Evolutionary conservation across 2,113 vertebrate genomes (phyloP).

Genomic region (Apus apus): DNA sequence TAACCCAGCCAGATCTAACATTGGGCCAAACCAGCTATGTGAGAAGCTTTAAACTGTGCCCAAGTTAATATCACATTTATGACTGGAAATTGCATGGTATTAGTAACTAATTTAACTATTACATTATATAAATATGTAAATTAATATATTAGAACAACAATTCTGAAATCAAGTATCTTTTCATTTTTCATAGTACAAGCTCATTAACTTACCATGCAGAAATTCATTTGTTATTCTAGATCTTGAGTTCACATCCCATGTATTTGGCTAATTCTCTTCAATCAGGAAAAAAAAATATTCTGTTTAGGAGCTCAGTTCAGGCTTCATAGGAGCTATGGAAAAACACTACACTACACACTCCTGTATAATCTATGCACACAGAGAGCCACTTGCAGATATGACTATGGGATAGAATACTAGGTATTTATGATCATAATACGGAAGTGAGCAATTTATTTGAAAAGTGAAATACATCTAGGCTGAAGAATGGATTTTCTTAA

Average conservation of each 20-base stretch:
- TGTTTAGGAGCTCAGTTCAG: neutral
- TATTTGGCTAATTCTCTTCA: neutral
- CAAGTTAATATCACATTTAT: neutral
- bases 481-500: neutral
- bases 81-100: neutral
- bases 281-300: neutral
- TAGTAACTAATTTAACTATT: neutral
- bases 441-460: neutral
- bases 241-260: neutral
- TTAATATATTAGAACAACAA: neutral
- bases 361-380: neutral
- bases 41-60: neutral
- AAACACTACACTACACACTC: neutral
- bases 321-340: neutral
- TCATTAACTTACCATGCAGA: neutral
- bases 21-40: neutral
- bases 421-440: neutral
- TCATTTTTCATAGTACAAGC: neutral
- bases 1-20: neutral
- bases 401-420: neutral
- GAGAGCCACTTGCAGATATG: fast-evolving
- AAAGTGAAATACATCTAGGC: neutral
- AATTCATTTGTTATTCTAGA: neutral
- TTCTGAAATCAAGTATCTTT: neutral
- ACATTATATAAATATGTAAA: neutral